Conservation (phyloP, 2,113 vertebrate species). For the Phaethon lepturus region DNA sequence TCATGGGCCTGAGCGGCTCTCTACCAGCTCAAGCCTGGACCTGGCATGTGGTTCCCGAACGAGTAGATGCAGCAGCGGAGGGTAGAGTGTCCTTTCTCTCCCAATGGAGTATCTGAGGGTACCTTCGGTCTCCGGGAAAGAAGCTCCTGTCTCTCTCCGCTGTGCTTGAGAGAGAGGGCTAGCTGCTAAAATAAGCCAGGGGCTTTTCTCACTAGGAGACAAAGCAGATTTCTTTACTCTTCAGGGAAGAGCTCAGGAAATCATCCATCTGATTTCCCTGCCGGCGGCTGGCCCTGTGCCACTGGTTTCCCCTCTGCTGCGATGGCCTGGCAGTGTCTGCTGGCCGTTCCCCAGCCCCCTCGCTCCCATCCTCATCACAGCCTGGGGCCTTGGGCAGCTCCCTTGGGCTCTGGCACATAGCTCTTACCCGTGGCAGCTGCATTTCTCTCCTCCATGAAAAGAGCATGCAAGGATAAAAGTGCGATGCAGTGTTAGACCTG, state of each 20-base stretch:
- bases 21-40: not conserved
- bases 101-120: accelerated
- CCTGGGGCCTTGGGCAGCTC: not conserved
- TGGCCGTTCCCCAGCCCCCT: accelerated
- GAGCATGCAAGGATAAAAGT: not conserved
- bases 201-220: not conserved
- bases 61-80: not conserved
- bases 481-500: not conserved
- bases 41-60: not conserved
- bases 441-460: not conserved
- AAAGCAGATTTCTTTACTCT: not conserved
- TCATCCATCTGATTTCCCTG: not conserved
- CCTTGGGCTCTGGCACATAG: not conserved
- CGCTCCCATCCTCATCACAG: not conserved
- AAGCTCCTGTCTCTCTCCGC: not conserved
- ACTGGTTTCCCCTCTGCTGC: not conserved
- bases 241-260: not conserved
- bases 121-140: not conserved
- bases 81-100: not conserved
- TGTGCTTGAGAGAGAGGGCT: not conserved
- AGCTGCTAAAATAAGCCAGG: not conserved
- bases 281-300: not conserved
- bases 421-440: not conserved
- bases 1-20: not conserved
- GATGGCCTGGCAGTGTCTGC: not conserved